phyloP scores from a whole-genome alignment of 2,113 vertebrate genomes.

The Condylura cristata region DNA sequence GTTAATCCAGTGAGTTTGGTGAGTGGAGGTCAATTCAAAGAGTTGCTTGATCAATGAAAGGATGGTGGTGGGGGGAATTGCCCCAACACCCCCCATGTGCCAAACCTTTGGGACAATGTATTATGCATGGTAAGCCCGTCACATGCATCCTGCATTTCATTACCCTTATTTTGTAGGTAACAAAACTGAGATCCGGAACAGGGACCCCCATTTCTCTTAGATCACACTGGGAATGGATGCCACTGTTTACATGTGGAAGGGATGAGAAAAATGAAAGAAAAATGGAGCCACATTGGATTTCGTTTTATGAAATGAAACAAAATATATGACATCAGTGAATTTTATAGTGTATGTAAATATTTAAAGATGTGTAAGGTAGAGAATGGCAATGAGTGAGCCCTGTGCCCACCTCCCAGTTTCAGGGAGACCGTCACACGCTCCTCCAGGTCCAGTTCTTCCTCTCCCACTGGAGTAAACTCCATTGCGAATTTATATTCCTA shows the following conservation, averaged over 20 bases:
- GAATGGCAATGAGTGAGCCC: background rate
- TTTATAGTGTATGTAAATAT: too few species aligned
- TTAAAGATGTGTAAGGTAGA: too few species aligned
- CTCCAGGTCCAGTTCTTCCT: fast-evolving
- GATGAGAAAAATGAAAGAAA: background rate
- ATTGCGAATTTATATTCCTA: fast-evolving
- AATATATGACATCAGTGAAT: too few species aligned
- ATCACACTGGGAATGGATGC: too few species aligned
- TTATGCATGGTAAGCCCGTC: background rate
- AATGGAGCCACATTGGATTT: background rate
- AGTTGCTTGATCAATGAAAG: background rate
- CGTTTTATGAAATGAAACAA: background rate
- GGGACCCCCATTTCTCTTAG: background rate
- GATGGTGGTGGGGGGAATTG: fast-evolving
- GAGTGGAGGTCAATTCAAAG: background rate
- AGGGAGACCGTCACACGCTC: fast-evolving
- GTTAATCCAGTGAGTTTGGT: too few species aligned
- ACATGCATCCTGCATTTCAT: background rate
- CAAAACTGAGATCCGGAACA: background rate
- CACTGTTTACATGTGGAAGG: background rate
- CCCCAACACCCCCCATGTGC: background rate
- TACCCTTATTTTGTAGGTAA: background rate
- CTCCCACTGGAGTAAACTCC: background rate
- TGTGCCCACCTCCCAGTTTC: background rate
- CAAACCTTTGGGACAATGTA: background rate